Evolutionary conservation across 2,113 vertebrate species (phyloP).

Genomic region (Nycticebus coucang): DNA sequence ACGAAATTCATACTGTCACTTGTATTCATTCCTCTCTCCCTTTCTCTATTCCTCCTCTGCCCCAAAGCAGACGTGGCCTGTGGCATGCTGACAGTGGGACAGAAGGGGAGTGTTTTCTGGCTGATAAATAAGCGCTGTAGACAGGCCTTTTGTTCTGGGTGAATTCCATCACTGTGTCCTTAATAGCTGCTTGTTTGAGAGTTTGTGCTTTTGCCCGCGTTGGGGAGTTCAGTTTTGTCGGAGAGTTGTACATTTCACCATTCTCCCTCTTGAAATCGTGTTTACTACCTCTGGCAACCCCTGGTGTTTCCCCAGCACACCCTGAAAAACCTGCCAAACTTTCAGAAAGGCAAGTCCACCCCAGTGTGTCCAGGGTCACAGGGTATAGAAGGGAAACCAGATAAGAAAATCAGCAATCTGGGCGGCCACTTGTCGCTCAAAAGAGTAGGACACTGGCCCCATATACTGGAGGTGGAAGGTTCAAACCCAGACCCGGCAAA

Average conservation of each 20-base stretch:
- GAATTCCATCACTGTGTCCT: constrained; percentile 68
- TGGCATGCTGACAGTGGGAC: constrained; percentile 73
- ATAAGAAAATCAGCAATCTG: not conserved
- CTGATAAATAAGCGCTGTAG: constrained; percentile 68
- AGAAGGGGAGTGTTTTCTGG: constrained; percentile 77
- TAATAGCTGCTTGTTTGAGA: constrained; percentile 80
- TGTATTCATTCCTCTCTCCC: constrained; percentile 62
- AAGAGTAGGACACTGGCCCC: too few relatives aligned
- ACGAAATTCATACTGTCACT: constrained; percentile 55
- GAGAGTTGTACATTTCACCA: constrained; percentile 50
- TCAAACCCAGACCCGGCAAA: too few relatives aligned
- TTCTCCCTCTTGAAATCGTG: constrained; percentile 36
- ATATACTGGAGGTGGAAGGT: too few relatives aligned
- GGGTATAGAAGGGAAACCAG: not conserved
- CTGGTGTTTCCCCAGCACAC: not conserved
- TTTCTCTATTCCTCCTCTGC: not conserved
- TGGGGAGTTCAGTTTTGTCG: constrained; percentile 45
- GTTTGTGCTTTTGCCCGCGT: constrained; percentile 63
- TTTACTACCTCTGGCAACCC: not conserved
- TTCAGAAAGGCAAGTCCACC: not conserved
- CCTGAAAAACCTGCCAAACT: not conserved
- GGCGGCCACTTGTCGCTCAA: too few relatives aligned
- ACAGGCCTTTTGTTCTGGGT: constrained; percentile 77
- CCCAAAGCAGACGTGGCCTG: constrained; percentile 75
- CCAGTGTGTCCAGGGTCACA: not conserved